Percentiles rank a stretch among this genome's conserved stretches.
These are phyloP conservation scores for Scleropages formosus DNA, from an alignment of 2,797 vertebrate species.

Conservation along the genomic window DNA sequence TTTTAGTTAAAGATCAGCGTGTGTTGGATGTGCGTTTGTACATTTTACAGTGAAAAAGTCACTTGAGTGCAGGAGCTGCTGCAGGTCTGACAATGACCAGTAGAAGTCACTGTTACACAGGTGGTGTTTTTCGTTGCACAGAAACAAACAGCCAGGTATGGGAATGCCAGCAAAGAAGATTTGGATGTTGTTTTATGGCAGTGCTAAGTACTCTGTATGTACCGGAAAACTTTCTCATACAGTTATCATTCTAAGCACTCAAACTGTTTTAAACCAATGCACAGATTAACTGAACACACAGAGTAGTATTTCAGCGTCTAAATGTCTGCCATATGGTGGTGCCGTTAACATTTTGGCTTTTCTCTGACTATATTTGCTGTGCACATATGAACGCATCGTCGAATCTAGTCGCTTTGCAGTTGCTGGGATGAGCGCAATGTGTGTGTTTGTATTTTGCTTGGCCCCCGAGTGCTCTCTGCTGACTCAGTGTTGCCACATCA, in stretches of 20 bases:
- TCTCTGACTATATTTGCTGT: too few relatives aligned
- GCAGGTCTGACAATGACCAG: constrained; percentile 50
- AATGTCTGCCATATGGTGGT: too few relatives aligned
- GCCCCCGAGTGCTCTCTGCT: neutral
- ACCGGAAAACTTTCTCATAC: neutral
- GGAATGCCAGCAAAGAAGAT: neutral
- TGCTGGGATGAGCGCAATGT: neutral
- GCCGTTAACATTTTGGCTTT: too few relatives aligned
- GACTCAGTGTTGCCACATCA: neutral
- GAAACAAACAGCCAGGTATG: constrained; percentile 1
- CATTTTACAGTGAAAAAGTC: too few relatives aligned
- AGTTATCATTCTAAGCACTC: neutral
- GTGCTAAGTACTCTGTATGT: too few relatives aligned
- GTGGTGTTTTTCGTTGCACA: constrained; percentile 37
- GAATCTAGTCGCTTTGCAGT: too few relatives aligned
- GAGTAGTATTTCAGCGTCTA: too few relatives aligned
- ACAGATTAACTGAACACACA: too few relatives aligned
- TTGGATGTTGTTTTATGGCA: neutral
- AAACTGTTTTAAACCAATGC: neutral
- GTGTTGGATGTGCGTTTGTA: neutral
- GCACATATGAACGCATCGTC: too few relatives aligned
- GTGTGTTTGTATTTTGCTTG: neutral
- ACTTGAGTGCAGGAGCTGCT: too few relatives aligned
- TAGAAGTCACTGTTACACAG: constrained; percentile 60
- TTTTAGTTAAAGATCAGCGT: neutral